Conservation (phyloP, 2,797 vertebrate genomes). For the Decapterus maruadsi region DNA sequence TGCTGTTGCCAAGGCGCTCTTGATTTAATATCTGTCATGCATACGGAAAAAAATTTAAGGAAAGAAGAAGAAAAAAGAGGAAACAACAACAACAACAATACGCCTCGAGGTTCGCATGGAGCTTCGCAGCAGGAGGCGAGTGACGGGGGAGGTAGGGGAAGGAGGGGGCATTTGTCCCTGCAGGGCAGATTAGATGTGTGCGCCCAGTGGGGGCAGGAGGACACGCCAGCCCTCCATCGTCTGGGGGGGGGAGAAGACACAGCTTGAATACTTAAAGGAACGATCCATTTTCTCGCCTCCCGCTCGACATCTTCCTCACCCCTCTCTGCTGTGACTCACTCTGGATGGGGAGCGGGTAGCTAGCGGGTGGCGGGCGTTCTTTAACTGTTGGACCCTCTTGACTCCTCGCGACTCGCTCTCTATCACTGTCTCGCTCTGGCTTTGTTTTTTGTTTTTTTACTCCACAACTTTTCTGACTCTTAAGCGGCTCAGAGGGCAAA, state of each 20-base stretch:
- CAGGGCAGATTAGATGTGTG: conserved; percentile 66
- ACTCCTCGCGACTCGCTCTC: conserved; percentile 46
- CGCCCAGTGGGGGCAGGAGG: conserved; percentile 68
- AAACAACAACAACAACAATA: conserved; percentile 40
- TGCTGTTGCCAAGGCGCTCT: conserved; percentile 71
- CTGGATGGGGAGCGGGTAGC: conserved; percentile 33
- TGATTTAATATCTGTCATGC: conserved; percentile 80
- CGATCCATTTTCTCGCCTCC: conserved; percentile 60
- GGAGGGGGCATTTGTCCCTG: conserved; percentile 68
- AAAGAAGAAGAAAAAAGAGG: conserved; percentile 8
- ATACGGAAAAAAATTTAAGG: conserved; percentile 38
- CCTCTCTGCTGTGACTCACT: conserved; percentile 44
- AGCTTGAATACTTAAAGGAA: conserved; percentile 74
- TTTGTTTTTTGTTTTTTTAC: conserved; percentile 23
- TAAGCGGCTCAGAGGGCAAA: conserved; percentile 51
- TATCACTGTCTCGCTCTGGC: conserved; percentile 51
- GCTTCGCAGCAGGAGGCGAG: conserved; percentile 57
- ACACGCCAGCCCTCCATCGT: conserved; percentile 59
- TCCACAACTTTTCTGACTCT: conserved; percentile 53
- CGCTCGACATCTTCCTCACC: conserved; percentile 46
- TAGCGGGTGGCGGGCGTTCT: conserved; percentile 41
- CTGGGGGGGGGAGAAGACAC: conserved; percentile 46
- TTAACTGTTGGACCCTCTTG: conserved; percentile 48
- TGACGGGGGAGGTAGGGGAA: neutral
- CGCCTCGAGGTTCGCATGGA: conserved; percentile 64